A percentile compares a stretch with the other conserved stretches of the same genome.
Evolutionary conservation across 2,113 vertebrate genomes (phyloP).

Genomic region (Marmota flaviventris): DNA sequence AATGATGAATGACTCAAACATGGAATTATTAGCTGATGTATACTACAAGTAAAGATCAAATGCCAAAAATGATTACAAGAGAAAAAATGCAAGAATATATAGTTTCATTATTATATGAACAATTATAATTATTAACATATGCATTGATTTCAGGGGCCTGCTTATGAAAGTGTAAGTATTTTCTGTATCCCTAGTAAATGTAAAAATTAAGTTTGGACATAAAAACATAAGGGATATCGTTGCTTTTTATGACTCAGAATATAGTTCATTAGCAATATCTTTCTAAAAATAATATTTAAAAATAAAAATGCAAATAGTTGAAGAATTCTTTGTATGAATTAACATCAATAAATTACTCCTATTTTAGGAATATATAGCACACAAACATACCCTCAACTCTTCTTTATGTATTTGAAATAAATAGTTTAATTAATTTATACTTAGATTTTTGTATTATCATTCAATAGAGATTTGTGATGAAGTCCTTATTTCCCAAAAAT

Average conservation of each 20-base stretch:
- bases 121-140: background rate
- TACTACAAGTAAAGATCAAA: background rate
- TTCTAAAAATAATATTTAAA: constrained; percentile 27
- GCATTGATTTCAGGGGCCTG: background rate
- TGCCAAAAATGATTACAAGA: constrained; percentile 14
- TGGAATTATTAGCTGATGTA: background rate
- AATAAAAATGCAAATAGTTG: background rate
- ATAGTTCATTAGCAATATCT: background rate
- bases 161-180: background rate
- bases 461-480: background rate
- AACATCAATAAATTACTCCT: background rate
- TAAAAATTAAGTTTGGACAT: constrained; percentile 35
- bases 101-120: constrained; percentile 38
- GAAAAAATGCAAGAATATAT: background rate
- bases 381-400: background rate
- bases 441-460: background rate
- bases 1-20: background rate
- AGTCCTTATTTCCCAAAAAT: background rate
- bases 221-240: constrained; percentile 28
- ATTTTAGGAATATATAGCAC: background rate
- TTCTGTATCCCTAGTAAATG: background rate
- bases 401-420: background rate
- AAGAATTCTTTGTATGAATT: background rate
- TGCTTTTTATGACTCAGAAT: background rate
- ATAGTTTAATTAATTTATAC: background rate